Evolutionary conservation across 2,113 vertebrate genomes (phyloP).

Genomic region (Tiliqua scincoides): DNA sequence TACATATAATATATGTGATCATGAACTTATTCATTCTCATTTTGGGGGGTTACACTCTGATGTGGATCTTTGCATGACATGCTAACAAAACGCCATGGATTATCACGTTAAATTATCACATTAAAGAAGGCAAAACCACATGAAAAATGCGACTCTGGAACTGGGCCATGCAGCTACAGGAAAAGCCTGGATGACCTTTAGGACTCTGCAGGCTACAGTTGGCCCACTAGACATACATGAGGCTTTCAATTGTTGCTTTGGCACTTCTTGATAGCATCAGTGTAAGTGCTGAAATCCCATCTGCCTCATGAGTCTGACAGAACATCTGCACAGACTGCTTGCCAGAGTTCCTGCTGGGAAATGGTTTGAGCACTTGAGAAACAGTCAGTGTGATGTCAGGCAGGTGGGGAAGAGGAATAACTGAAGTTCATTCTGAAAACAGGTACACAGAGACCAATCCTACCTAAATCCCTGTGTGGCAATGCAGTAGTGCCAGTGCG

Average conservation of each 20-base stretch:
- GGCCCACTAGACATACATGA: slow-evolving; percentile 8
- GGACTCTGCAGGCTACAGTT: slow-evolving; percentile 54
- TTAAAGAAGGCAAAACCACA: background rate
- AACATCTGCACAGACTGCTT: slow-evolving; percentile 59
- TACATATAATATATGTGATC: background rate
- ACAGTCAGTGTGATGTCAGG: slow-evolving; percentile 34
- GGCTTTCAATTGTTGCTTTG: slow-evolving; percentile 39
- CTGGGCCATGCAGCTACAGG: slow-evolving; percentile 1
- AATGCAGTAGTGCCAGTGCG: too few species aligned
- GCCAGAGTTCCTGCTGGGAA: slow-evolving; percentile 67
- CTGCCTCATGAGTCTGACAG: slow-evolving; percentile 46
- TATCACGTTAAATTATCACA: background rate
- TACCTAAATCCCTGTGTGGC: too few species aligned
- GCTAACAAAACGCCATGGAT: background rate
- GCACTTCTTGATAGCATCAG: slow-evolving; percentile 52
- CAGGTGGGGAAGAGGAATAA: slow-evolving; percentile 19
- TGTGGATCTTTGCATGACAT: background rate
- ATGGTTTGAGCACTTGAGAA: slow-evolving; percentile 59
- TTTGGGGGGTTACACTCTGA: background rate
- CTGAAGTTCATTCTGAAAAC: background rate
- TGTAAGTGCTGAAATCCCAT: slow-evolving; percentile 45
- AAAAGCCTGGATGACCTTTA: slow-evolving; percentile 34
- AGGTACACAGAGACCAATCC: too few species aligned
- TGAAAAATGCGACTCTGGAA: background rate
- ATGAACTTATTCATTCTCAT: background rate